These are phyloP conservation scores for Cataglyphis cursor DNA, from an alignment of 2,888 invertebrate species.

Conservation along the genomic window DNA sequence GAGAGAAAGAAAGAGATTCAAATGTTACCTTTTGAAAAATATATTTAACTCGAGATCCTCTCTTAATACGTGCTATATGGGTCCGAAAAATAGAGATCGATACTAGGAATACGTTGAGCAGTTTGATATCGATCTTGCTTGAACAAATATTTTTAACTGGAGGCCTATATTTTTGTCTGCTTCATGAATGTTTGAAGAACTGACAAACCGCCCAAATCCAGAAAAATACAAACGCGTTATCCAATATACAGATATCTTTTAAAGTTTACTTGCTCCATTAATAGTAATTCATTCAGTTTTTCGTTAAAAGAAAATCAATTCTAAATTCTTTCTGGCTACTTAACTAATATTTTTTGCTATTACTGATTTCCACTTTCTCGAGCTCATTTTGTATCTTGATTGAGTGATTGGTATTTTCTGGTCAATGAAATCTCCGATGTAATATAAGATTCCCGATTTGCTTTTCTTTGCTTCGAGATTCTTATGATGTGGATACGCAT, in stretches of 20 bases:
- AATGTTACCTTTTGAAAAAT: slow-evolving; percentile 63
- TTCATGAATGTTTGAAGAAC: neutral
- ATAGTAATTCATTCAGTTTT: slow-evolving; percentile 7
- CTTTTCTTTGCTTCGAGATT: slow-evolving; percentile 59
- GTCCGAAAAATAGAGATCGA: slow-evolving; percentile 22
- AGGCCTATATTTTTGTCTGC: slow-evolving; percentile 42
- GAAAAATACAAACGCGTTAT: slow-evolving; percentile 3
- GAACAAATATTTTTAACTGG: slow-evolving; percentile 3
- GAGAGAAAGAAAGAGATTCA: slow-evolving; percentile 57
- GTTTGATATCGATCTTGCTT: slow-evolving; percentile 22
- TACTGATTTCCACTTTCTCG: neutral
- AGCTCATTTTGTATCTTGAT: slow-evolving; percentile 34
- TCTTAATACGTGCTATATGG: slow-evolving; percentile 18
- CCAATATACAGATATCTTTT: neutral
- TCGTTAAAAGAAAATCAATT: neutral
- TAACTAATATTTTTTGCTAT: neutral
- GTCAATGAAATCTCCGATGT: slow-evolving; percentile 24
- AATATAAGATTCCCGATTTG: slow-evolving; percentile 45
- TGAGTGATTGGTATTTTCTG: slow-evolving; percentile 50
- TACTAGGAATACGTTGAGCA: slow-evolving; percentile 16
- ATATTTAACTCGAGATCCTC: slow-evolving; percentile 61
- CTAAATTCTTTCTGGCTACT: neutral
- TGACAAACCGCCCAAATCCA: slow-evolving; percentile 16
- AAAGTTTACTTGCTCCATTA: slow-evolving; percentile 10
- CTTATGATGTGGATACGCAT: slow-evolving; percentile 30